These are phyloP conservation scores for Sebastes trivittatus DNA, from an alignment of 2,797 vertebrate genomes.

Conservation along the genomic window DNA sequence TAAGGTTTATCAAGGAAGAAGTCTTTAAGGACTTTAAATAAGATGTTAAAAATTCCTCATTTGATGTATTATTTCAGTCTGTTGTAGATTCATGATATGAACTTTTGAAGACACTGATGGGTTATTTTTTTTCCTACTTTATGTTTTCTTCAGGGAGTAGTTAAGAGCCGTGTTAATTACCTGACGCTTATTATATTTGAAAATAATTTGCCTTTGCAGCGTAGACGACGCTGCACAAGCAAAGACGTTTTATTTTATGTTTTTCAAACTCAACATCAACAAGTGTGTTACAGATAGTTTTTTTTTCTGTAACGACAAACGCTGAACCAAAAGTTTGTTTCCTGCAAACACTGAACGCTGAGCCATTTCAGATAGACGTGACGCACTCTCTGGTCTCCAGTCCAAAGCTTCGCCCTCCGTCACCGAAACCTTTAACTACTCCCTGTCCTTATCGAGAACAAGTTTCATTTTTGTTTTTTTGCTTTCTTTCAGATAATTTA, in stretches of 20 bases:
- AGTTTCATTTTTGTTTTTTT: conserved; percentile 50
- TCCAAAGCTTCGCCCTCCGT: conserved; percentile 19
- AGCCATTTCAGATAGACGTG: conserved; percentile 74
- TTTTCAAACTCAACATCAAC: conserved; percentile 10
- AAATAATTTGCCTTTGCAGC: conserved; percentile 5
- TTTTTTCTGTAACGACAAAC: neutral
- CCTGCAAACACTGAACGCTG: conserved; percentile 84
- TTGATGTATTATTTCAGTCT: conserved; percentile 64
- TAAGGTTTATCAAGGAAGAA: conserved; percentile 22
- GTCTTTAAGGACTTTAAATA: conserved; percentile 53
- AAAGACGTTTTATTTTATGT: neutral
- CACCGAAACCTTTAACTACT: conserved; percentile 52
- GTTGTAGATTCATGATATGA: conserved; percentile 66
- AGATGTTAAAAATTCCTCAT: conserved; percentile 53
- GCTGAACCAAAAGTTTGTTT: conserved; percentile 76
- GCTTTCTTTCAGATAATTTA: conserved; percentile 76
- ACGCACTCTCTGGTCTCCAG: conserved; percentile 31
- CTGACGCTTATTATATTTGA: neutral
- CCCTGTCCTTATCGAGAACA: conserved; percentile 55
- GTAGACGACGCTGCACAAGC: conserved; percentile 31
- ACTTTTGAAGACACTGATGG: conserved; percentile 82
- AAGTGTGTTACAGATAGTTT: neutral
- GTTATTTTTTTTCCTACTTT: conserved; percentile 37
- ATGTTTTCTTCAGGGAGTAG: conserved; percentile 71
- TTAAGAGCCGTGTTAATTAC: conserved; percentile 24